A percentile compares a stretch with the other conserved stretches of the same genome.
Conservation (phyloP, 2,797 vertebrate species). For the Notolabrus celidotus region DNA sequence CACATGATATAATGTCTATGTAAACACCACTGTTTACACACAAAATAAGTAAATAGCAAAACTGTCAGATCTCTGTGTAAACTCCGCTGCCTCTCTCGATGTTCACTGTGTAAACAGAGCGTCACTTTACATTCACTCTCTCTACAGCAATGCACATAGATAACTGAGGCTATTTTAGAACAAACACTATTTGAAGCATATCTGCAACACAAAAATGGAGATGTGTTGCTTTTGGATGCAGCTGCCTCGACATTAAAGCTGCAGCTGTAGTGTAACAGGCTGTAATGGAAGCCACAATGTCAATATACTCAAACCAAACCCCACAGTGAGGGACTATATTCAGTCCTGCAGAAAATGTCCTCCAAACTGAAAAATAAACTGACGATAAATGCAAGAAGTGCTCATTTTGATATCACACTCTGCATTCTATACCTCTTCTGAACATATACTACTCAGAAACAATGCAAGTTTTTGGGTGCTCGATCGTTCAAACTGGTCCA, state of each 20-base stretch:
- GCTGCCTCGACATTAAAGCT: background rate
- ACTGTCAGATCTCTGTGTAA: conserved; percentile 58
- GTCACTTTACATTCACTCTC: background rate
- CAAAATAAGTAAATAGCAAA: conserved; percentile 39
- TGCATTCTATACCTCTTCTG: background rate
- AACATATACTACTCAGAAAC: no score
- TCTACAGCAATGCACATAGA: background rate
- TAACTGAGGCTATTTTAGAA: background rate
- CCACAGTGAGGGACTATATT: background rate
- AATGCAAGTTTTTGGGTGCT: no score
- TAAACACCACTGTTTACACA: conserved; percentile 35
- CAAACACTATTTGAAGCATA: background rate
- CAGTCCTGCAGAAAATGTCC: background rate
- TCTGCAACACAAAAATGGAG: background rate
- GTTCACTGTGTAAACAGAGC: conserved; percentile 46
- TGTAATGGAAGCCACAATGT: conserved; percentile 14
- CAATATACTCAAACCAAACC: conserved; percentile 26
- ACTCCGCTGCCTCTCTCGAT: conserved; percentile 31
- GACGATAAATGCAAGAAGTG: background rate
- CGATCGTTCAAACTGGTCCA: no score
- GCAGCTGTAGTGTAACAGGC: conserved; percentile 13
- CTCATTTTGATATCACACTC: conserved; percentile 2
- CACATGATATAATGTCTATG: conserved; percentile 43
- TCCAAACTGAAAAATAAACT: background rate
- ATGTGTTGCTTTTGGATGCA: conserved; percentile 14